Percentiles rank a stretch among this genome's conserved stretches.
phyloP scores from a whole-genome alignment of 2,888 invertebrate genomes.

The Lasioglossum villosulum region DNA sequence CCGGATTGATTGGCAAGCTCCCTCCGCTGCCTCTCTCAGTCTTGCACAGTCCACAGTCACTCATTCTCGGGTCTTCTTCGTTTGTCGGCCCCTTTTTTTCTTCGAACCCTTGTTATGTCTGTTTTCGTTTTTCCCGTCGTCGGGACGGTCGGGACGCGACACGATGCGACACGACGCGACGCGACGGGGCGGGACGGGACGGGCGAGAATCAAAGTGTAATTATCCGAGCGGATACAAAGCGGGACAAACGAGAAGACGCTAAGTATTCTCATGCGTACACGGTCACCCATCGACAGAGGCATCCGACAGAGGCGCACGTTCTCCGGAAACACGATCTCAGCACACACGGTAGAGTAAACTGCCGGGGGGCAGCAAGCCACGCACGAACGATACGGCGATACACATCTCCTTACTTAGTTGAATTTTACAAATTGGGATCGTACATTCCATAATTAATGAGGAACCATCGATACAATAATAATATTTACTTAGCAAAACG shows the following conservation, averaged over 20 bases:
- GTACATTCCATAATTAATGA: conserved; percentile 81
- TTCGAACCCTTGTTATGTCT: conserved; percentile 2
- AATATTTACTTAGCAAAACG: conserved; percentile 80
- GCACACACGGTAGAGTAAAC: conserved; percentile 76
- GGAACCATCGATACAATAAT: conserved; percentile 82
- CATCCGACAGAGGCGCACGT: conserved; percentile 28
- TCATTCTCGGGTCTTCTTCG: conserved; percentile 53
- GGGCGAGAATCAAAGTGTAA: not conserved
- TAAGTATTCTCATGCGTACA: conserved; percentile 4
- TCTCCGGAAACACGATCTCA: conserved; percentile 49
- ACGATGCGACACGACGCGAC: not conserved
- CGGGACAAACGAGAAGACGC: conserved; percentile 19
- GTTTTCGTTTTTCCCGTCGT: not conserved
- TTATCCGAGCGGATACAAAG: not conserved
- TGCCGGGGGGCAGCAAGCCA: conserved; percentile 80
- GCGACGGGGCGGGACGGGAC: not conserved
- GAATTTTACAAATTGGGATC: conserved; percentile 80
- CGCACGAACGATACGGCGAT: conserved; percentile 75
- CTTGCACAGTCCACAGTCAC: conserved; percentile 80
- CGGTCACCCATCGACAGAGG: conserved; percentile 30
- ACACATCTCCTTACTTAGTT: conserved; percentile 77
- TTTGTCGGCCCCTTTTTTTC: conserved; percentile 20
- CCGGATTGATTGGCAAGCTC: conserved; percentile 75
- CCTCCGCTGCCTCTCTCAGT: conserved; percentile 81
- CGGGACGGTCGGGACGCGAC: not conserved